phyloP scores from a whole-genome alignment of 2,797 vertebrate genomes.

The Mormyrops attenuatus region DNA sequence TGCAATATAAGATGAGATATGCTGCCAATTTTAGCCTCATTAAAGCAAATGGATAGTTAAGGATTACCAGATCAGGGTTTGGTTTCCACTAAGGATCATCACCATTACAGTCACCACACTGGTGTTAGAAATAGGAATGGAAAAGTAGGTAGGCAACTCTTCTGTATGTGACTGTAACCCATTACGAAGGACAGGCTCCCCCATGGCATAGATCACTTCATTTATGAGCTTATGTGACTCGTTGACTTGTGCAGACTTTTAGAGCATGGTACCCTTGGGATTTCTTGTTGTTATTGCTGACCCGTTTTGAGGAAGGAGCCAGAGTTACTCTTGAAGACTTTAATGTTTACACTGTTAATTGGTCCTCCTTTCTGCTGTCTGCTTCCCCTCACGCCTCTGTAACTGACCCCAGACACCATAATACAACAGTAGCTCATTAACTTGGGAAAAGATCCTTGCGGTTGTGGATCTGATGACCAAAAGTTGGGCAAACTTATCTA shows the following conservation, averaged over 20 bases:
- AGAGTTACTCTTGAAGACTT: background rate
- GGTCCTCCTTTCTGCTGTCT: constrained; percentile 13
- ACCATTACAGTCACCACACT: background rate
- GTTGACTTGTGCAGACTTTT: background rate
- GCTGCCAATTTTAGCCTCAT: background rate
- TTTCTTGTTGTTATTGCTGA: background rate
- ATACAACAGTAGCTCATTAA: background rate
- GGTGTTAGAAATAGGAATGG: background rate
- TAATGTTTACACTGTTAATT: background rate
- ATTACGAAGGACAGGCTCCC: background rate
- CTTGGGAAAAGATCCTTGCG: background rate
- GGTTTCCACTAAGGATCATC: background rate
- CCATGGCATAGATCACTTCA: background rate
- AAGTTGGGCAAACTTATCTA: background rate
- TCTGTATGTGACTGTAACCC: background rate
- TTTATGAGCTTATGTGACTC: background rate
- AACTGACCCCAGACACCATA: background rate
- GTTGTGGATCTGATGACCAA: background rate
- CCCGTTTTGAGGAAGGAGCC: background rate
- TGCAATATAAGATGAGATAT: background rate
- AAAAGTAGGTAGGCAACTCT: background rate
- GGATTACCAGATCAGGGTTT: background rate
- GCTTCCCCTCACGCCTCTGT: background rate
- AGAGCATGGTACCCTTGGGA: background rate
- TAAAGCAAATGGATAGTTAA: background rate